Percentiles rank a stretch among this genome's conserved stretches.
These are phyloP conservation scores for Boulengeromyrus knoepffleri DNA, from an alignment of 2,113 vertebrate species.

Conservation along the genomic window DNA sequence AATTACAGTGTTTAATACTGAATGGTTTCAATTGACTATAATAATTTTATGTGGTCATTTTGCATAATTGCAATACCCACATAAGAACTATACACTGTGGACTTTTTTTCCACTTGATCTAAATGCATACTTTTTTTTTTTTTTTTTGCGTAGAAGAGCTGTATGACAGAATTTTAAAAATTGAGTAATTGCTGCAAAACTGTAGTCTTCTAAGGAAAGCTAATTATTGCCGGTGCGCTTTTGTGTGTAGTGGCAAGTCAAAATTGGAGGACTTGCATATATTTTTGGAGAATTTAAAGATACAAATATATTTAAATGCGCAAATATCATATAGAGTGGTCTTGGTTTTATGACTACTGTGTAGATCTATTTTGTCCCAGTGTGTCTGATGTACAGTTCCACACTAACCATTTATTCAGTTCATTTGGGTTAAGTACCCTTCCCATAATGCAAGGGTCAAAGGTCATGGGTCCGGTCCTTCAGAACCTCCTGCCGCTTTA, in stretches of 20 bases:
- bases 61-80: not conserved
- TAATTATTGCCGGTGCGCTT: not conserved
- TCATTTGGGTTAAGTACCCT: not conserved
- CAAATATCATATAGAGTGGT: not conserved
- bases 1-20: constrained; percentile 1
- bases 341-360: not conserved
- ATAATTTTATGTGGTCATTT: not conserved
- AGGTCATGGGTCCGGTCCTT: not conserved
- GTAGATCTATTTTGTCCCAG: not conserved
- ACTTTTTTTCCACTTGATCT: not conserved
- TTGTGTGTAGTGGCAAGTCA: not conserved
- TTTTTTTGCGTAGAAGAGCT: not conserved
- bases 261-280: not conserved
- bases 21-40: constrained; percentile 1
- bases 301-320: not conserved
- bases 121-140: not conserved
- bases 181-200: not conserved
- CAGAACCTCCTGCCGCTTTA: not conserved
- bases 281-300: not conserved
- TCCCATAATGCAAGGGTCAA: not conserved
- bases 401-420: not conserved
- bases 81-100: not conserved
- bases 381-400: not conserved
- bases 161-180: not conserved
- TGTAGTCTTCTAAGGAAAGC: not conserved